These are phyloP conservation scores for Tetramorium bicarinatum DNA, from an alignment of 2,888 invertebrate genomes.

Conservation along the genomic window DNA sequence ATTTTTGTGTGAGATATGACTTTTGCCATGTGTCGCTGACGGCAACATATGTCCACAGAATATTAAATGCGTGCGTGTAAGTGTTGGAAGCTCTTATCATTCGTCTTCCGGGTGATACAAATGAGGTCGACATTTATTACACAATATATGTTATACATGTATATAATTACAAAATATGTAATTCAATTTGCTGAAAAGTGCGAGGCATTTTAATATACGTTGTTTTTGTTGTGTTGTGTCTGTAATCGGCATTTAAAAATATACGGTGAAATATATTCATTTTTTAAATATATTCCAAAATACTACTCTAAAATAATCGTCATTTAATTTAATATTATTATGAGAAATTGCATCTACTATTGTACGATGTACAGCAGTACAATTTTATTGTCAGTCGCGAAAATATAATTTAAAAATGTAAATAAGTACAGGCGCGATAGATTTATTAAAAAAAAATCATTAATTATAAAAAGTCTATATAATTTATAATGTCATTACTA, in stretches of 20 bases:
- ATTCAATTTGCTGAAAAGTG: background rate
- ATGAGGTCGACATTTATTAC: background rate
- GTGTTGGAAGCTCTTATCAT: constrained; percentile 14
- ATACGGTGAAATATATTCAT: background rate
- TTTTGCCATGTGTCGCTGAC: constrained; percentile 5
- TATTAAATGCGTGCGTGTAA: background rate
- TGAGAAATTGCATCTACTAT: background rate
- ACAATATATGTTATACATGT: background rate
- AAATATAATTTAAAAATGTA: background rate
- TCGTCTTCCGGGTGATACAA: background rate
- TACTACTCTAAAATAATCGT: background rate
- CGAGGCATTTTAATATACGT: background rate
- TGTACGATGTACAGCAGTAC: background rate
- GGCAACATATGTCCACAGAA: background rate
- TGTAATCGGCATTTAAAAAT: background rate
- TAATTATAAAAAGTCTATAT: background rate
- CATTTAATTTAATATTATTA: constrained; percentile 13
- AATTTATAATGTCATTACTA: constrained; percentile 37
- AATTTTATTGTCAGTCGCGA: background rate
- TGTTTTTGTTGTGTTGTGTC: background rate
- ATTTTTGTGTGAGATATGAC: background rate
- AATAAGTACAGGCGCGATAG: background rate
- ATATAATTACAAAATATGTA: background rate
- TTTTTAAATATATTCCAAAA: background rate
- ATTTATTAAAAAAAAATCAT: background rate